A percentile compares a stretch with the other conserved stretches of the same genome.
These are phyloP conservation scores for Pterois miles DNA, from an alignment of 2,797 vertebrate species.

Conservation along the genomic window DNA sequence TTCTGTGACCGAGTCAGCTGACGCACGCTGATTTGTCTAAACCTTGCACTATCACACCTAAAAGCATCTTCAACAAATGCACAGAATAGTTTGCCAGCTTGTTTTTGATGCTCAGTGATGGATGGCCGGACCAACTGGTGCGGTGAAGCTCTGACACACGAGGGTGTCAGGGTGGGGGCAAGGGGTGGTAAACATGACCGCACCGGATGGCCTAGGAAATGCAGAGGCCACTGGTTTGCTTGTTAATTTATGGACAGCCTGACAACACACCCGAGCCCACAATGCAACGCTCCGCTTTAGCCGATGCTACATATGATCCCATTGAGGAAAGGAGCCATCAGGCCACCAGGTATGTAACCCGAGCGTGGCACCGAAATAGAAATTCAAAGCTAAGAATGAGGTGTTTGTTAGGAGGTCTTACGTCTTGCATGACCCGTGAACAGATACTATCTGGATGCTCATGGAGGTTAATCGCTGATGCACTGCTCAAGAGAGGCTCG, in stretches of 20 bases:
- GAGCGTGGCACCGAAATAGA: conserved; percentile 60
- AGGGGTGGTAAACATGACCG: conserved; percentile 75
- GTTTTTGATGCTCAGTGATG: conserved; percentile 62
- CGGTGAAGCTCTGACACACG: conserved; percentile 52
- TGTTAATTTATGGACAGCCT: conserved; percentile 79
- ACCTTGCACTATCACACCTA: neutral
- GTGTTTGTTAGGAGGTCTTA: conserved; percentile 51
- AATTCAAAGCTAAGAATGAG: conserved; percentile 55
- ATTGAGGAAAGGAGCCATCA: conserved; percentile 62
- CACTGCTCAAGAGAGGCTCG: conserved; percentile 22
- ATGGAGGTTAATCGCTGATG: conserved; percentile 38
- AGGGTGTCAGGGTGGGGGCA: conserved; percentile 55
- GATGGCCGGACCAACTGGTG: conserved; percentile 76
- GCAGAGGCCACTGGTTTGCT: conserved; percentile 80
- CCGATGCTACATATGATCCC: conserved; percentile 60
- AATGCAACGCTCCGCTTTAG: conserved; percentile 50
- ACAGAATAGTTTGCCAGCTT: neutral
- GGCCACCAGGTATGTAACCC: conserved; percentile 66
- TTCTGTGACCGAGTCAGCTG: neutral
- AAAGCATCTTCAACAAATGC: neutral
- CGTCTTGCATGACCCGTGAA: conserved; percentile 28
- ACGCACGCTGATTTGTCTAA: neutral
- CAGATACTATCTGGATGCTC: conserved; percentile 53
- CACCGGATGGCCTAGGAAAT: conserved; percentile 80
- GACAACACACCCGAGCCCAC: conserved; percentile 68